Conservation (phyloP, 2,797 vertebrate genomes). For the Mormyrops boulengeri region DNA sequence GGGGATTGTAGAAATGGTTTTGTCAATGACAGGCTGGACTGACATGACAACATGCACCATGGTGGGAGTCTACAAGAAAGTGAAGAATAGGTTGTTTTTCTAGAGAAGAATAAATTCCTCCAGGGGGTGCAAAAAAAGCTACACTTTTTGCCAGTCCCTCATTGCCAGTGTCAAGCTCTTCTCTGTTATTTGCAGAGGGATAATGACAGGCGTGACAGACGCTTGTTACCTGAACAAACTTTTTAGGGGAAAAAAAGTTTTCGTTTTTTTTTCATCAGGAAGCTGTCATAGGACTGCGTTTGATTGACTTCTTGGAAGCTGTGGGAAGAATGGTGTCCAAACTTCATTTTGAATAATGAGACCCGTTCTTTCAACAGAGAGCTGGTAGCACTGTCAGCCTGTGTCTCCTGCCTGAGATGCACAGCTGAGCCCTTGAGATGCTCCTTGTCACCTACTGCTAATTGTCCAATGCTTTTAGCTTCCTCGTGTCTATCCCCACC, state of each 20-base stretch:
- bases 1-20: background rate
- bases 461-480: background rate
- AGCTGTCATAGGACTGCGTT: background rate
- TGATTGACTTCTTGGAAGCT: constrained; percentile 33
- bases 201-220: background rate
- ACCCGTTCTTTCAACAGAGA: background rate
- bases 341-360: background rate
- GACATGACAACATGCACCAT: background rate
- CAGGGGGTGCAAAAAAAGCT: background rate
- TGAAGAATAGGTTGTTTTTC: background rate
- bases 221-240: background rate
- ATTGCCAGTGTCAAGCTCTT: background rate
- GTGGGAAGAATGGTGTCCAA: background rate
- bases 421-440: background rate
- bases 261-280: background rate
- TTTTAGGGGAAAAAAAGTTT: background rate
- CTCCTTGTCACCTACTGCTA: background rate
- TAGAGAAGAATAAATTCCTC: background rate
- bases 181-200: background rate
- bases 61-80: background rate
- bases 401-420: background rate
- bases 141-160: background rate
- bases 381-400: background rate
- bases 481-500: background rate
- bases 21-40: background rate